A percentile compares a stretch with the other conserved stretches of the same genome.
phyloP scores from a whole-genome alignment of 1,140 invertebrate species.

The Telenomus remus region DNA sequence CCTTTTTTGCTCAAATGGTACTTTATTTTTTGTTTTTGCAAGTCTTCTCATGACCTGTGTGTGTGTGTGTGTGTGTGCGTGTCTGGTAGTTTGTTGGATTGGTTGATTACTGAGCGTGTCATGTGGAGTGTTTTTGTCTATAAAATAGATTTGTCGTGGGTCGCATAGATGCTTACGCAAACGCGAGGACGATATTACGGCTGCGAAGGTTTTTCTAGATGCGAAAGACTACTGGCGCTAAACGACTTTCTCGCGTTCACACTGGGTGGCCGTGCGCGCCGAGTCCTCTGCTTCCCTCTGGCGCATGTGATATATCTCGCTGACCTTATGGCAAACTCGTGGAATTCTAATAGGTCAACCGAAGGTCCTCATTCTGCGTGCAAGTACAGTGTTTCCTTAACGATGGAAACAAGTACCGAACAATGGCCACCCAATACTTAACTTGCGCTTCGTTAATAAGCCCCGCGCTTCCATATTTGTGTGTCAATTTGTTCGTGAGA shows the following conservation, averaged over 20 bases:
- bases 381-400: constrained; percentile 40
- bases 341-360: constrained; percentile 49
- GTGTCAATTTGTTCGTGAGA: constrained; percentile 25
- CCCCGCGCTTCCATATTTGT: constrained; percentile 12
- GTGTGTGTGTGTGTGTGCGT: too few species aligned
- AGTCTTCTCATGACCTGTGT: too few species aligned
- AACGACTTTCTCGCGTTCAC: constrained; percentile 51
- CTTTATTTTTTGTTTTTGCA: too few species aligned
- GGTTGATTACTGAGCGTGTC: constrained; percentile 65
- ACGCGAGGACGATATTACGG: constrained; percentile 33
- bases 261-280: constrained; percentile 59
- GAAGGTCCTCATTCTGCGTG: constrained; percentile 37
- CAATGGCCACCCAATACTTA: constrained; percentile 27
- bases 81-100: constrained; percentile 57
- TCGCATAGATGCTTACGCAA: constrained; percentile 20
- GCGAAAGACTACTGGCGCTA: constrained; percentile 11
- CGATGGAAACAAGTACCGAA: constrained; percentile 35
- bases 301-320: constrained; percentile 48
- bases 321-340: constrained; percentile 51
- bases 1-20: too few species aligned
- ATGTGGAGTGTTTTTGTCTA: constrained; percentile 61
- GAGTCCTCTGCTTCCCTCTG: constrained; percentile 43
- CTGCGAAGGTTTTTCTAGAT: constrained; percentile 26
- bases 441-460: constrained; percentile 33
- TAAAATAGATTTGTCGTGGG: constrained; percentile 64